Evolutionary conservation across 2,797 vertebrate species (phyloP), one percentile per base, ranked within the genome.

Genomic region (Smutsia gigantea): DNA sequence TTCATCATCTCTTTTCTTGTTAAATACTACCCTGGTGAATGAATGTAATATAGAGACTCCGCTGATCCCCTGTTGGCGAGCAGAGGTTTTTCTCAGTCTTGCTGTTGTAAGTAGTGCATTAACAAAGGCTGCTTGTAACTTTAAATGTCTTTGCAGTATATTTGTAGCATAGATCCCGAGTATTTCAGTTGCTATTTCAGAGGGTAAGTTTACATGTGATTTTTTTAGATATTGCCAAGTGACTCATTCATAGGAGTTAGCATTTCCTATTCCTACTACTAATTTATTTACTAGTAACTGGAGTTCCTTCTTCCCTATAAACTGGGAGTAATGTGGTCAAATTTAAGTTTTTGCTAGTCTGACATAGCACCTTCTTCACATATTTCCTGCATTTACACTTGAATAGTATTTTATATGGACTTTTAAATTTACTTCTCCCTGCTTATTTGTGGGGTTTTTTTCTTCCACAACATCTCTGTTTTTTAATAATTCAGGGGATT

Each of bases 271-370:
- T 51, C 27, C 37, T 7, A 5, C 46, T 79, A 31, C 25, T 51
- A 75, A 9, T 51, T 11, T 64, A 25, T 79, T 34, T 46, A 46
- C 46, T 46, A 46, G 10, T 10, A 46, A 46, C 46, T 11, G 7
- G 46, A 81, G 13, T 82, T 71, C 14, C 69, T 75, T 4, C 57
- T 78, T 87, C 2, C 18, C 15, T 61, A 15, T 69, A 49, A 53
- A 5, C 6, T 88, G 84, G 27, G 15, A 49, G 21, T 83, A 46
- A 12, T 57, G 2, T 92, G 31, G n/a, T 92, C 77, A 94, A 8
- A 89, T 63, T 81, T 91, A 27, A 87, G 49, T 93, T 84, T 84
- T 84, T 89, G 63, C 63, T 19, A 34, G 4, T 75, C 23, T 93
- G 25, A 11, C 34, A 46, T n/a, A 84, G 55, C 7, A 55, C 25